These are phyloP conservation scores for Phalacrocorax carbo DNA, from an alignment of 2,113 vertebrate species.

Conservation along the genomic window DNA sequence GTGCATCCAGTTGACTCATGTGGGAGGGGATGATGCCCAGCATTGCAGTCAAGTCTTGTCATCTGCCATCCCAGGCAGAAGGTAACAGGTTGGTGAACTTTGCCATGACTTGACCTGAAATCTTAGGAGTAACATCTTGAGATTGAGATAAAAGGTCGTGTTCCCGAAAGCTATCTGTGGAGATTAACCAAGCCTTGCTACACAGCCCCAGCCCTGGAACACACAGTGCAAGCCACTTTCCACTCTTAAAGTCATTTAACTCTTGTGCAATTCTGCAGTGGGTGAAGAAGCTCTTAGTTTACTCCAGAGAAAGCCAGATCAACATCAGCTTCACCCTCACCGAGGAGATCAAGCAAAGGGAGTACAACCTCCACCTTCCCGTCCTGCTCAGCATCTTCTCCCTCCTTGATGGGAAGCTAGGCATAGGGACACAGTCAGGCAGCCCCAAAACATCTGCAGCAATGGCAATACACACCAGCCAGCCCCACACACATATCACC, in stretches of 20 bases:
- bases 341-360: fast-evolving
- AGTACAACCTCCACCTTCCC: not conserved
- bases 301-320: not conserved
- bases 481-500: not conserved
- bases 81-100: not conserved
- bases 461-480: not conserved
- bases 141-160: not conserved
- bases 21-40: not conserved
- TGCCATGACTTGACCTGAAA: not conserved
- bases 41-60: not conserved
- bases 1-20: not conserved
- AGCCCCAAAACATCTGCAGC: not conserved
- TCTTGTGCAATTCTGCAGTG: not conserved
- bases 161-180: not conserved
- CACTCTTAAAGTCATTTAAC: not conserved
- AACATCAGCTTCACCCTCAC: not conserved
- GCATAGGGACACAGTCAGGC: not conserved
- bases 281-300: not conserved
- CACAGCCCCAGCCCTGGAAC: not conserved
- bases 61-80: not conserved
- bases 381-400: not conserved
- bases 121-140: not conserved
- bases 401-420: not conserved
- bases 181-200: not conserved
- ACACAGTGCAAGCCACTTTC: not conserved